A percentile compares a stretch with the other conserved stretches of the same genome.
Conservation (phyloP, 2,113 vertebrate species). For the Sceloporus undulatus region DNA sequence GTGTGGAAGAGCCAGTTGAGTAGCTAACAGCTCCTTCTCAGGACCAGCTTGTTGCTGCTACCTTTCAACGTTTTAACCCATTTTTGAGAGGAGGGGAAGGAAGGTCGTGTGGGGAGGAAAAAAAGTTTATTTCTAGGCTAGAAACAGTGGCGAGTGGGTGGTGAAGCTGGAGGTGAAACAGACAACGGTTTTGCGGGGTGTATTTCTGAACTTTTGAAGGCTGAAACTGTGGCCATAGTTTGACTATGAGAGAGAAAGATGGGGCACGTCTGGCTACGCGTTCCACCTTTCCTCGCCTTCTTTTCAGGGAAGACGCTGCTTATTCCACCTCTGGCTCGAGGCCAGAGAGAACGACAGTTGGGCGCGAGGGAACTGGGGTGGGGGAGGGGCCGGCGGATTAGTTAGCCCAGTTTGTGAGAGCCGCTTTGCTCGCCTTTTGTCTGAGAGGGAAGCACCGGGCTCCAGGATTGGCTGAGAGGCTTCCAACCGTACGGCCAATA, state of each 20-base stretch:
- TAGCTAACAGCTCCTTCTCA: not conserved
- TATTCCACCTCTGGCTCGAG: constrained; percentile 31
- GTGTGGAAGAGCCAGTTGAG: too few species aligned
- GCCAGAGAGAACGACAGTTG: constrained; percentile 64
- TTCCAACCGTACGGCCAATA: constrained; percentile 65
- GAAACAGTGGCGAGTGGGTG: not conserved
- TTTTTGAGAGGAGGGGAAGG: not conserved
- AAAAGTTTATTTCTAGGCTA: not conserved
- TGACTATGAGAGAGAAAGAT: not conserved
- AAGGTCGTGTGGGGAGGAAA: not conserved
- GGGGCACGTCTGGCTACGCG: too few species aligned
- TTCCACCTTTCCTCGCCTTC: constrained; percentile 6
- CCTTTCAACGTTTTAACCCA: not conserved
- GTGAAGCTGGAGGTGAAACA: not conserved
- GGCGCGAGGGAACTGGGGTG: not conserved
- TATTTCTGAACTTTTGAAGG: not conserved
- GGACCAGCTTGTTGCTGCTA: not conserved
- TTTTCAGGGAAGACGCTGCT: constrained; percentile 18
- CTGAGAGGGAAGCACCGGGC: constrained; percentile 58
- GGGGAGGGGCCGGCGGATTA: constrained; percentile 34
- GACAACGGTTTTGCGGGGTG: not conserved
- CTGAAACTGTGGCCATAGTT: not conserved
- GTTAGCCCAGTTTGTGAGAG: constrained; percentile 72
- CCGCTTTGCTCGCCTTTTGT: constrained; percentile 66
- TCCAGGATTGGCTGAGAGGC: constrained; percentile 55